Evolutionary conservation across 2,113 vertebrate genomes (phyloP).

Genomic region (Phyllopteryx taeniolatus): DNA sequence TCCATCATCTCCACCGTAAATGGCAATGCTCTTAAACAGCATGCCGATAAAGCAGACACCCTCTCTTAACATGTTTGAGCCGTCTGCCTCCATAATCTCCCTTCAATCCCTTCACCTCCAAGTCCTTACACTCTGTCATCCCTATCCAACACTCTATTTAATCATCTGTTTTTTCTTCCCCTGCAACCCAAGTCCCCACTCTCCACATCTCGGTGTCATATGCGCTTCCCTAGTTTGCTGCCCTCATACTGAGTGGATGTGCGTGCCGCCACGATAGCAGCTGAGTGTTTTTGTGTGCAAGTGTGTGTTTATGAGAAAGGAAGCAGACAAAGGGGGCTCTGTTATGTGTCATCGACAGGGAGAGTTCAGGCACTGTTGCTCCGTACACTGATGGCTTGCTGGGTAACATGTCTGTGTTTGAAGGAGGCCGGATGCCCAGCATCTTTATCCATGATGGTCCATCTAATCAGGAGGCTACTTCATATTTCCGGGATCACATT

Average conservation of each 20-base stretch:
- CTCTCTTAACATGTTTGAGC: constrained; percentile 20
- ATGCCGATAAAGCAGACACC: constrained; percentile 51
- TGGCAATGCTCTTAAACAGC: constrained; percentile 63
- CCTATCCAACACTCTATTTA: constrained; percentile 31
- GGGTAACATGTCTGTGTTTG: constrained; percentile 16
- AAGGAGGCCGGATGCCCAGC: neutral
- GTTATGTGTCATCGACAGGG: constrained; percentile 26
- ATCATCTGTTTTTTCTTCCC: constrained; percentile 32
- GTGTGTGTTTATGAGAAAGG: constrained; percentile 25
- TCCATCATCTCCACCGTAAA: constrained; percentile 75
- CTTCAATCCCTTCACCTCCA: constrained; percentile 14
- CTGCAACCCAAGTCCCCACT: neutral
- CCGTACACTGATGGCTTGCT: neutral
- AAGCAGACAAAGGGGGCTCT: constrained; percentile 24
- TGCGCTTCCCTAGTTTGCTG: neutral
- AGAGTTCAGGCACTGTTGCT: neutral
- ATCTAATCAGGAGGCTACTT: constrained; percentile 1
- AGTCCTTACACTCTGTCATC: constrained; percentile 29
- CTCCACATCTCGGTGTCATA: constrained; percentile 4
- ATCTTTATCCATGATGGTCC: neutral
- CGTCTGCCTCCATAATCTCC: constrained; percentile 13
- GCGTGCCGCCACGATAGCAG: neutral
- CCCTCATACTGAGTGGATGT: constrained; percentile 8
- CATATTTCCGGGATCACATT: constrained; percentile 3
- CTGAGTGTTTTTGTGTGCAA: constrained; percentile 2